phyloP scores from a whole-genome alignment of 1,140 invertebrate genomes.

The Neodiprion lecontei region DNA sequence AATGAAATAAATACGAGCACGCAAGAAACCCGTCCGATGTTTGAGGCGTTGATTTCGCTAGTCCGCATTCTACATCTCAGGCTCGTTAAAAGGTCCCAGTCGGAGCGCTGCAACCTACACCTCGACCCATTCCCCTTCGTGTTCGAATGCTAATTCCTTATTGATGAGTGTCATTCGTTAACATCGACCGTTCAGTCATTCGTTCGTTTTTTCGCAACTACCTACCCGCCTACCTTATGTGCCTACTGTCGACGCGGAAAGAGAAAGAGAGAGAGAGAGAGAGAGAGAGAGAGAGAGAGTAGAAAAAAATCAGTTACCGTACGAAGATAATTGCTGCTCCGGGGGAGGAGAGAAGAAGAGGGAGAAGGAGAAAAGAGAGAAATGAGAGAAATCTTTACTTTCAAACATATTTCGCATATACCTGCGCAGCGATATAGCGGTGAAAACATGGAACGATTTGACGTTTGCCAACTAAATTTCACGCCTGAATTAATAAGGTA shows the following conservation, averaged over 20 bases:
- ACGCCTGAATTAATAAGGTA: too few relatives aligned
- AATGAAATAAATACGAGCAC: too few relatives aligned
- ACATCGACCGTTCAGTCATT: slow-evolving; percentile 33
- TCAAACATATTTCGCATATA: not conserved
- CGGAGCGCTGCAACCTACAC: not conserved
- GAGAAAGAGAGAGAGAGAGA: too few relatives aligned
- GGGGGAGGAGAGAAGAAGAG: not conserved
- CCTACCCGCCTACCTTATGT: not conserved
- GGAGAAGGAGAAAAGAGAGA: not conserved
- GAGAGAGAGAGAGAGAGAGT: too few relatives aligned
- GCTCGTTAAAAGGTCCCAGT: not conserved
- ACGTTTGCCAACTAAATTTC: too few relatives aligned
- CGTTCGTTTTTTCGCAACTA: not conserved
- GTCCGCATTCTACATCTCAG: not conserved
- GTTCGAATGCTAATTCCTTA: slow-evolving; percentile 41
- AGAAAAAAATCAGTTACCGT: slow-evolving; percentile 1
- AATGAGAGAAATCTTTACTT: not conserved
- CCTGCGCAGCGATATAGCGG: not conserved
- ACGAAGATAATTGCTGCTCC: slow-evolving; percentile 1
- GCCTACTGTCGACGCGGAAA: not conserved
- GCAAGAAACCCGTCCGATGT: not conserved
- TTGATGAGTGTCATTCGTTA: slow-evolving; percentile 51
- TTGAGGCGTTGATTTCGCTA: not conserved
- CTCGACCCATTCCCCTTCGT: not conserved
- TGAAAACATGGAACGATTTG: too few relatives aligned